Evolutionary conservation across 2,113 vertebrate genomes (phyloP).

Genomic region (Eira barbara): DNA sequence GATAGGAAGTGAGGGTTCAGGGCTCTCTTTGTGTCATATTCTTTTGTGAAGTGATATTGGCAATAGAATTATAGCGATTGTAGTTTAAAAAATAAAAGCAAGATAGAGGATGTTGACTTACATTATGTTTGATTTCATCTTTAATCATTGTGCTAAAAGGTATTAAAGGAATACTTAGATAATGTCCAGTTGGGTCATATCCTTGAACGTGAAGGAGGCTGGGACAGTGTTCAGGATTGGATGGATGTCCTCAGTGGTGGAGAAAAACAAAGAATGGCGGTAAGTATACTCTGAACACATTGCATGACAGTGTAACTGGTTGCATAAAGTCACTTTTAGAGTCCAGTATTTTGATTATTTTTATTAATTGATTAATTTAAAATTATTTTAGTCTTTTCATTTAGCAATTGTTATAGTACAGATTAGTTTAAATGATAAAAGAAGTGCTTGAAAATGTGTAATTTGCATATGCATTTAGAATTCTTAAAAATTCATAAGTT

Average conservation of each 20-base stretch:
- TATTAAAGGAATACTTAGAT: slow-evolving; percentile 97
- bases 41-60: slow-evolving; percentile 20
- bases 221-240: slow-evolving; percentile 97
- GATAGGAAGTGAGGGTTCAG: not conserved
- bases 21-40: not conserved
- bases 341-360: not conserved
- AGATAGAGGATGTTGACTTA: not conserved
- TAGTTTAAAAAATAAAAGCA: slow-evolving; percentile 43
- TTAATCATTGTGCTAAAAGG: slow-evolving; percentile 82
- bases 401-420: not conserved
- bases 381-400: slow-evolving; percentile 6
- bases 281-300: slow-evolving; percentile 77
- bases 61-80: not conserved
- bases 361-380: too few species aligned
- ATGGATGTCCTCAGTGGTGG: slow-evolving; percentile 99
- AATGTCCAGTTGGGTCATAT: slow-evolving; percentile 97
- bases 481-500: not conserved
- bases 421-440: slow-evolving; percentile 16
- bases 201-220: slow-evolving; percentile 93
- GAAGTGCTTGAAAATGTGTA: not conserved
- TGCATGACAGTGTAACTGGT: not conserved
- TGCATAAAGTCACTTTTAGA: not conserved
- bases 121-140: not conserved
- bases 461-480: slow-evolving; percentile 1
- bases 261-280: slow-evolving; percentile 99